Evolutionary conservation across 2,797 vertebrate genomes (phyloP), one percentile per base, ranked within the genome.

Genomic region (Pangasius krempfi): DNA sequence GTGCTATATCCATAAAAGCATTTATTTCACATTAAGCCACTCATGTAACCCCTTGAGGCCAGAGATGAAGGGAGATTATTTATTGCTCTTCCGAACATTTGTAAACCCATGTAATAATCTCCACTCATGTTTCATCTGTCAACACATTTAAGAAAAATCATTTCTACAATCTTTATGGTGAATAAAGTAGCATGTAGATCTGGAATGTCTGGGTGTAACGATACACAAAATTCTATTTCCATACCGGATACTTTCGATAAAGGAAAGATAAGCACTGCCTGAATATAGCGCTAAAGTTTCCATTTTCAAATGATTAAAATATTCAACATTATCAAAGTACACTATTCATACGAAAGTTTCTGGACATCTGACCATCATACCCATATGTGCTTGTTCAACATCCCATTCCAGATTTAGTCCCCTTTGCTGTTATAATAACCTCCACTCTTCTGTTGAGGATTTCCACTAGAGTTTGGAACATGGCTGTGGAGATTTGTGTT

Each of bases 31-130:
- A 81, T 30, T 60, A 27, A n/a, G 47, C 60, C 33, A 33, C 27
- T 89, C 66, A 68, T 37, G 37, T 68, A 88, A 81, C 84, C 87
- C 75, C 44, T 37, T 7, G 40, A 85, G 25, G 40, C 91, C 62
- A 90, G 72, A 81, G 66, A n/a, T 44, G 40, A 88, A 75, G 85
- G 86, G 78, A 91, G 89, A 47, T 0, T 84, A 93, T 88, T 92
- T 91, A 93, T 73, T 75, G 62, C 37, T 47, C 68, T 27, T 62
- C 52, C 10, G 30, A 68, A 54, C 62, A 64, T 78, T 33, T 86
- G 84, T 73, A 13, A 89, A 89, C 27, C n/a, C 37, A 80, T 86
- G 44, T 54, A 52, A 40, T 25, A 27, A 50, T 84, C 60, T 84
- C 79, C 64, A 37, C 30, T 81, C 50, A 89, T 64, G 40, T 75